Percentiles rank a stretch among this genome's conserved stretches.
phyloP scores from a whole-genome alignment of 2,888 invertebrate species.

The Eupsilia transversa region DNA sequence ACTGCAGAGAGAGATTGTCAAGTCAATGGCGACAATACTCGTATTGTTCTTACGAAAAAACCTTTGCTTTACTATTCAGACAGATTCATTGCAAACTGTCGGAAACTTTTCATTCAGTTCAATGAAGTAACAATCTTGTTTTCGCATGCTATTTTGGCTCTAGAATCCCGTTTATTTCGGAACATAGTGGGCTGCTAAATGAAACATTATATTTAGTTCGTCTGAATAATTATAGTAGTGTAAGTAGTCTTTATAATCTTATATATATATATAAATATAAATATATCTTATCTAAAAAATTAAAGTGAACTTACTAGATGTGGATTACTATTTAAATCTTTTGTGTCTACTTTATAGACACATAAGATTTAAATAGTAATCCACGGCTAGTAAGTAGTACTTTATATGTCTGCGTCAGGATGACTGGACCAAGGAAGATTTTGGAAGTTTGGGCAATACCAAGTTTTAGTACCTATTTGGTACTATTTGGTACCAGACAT shows the following conservation, averaged over 20 bases:
- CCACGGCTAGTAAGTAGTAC: no score
- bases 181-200: background rate
- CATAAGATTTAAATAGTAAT: no score
- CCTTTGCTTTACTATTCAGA: conserved; percentile 40
- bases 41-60: conserved; percentile 56
- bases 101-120: conserved; percentile 35
- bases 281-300: no score
- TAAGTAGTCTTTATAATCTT: background rate
- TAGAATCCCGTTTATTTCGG: background rate
- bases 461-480: no score
- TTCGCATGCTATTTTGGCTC: conserved; percentile 12
- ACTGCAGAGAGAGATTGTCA: conserved; percentile 49
- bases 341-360: background rate
- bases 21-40: conserved; percentile 44
- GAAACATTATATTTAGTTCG: background rate
- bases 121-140: conserved; percentile 35
- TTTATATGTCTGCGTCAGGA: no score
- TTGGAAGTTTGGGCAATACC: no score
- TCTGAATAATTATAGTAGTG: background rate
- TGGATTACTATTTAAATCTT: background rate
- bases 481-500: no score
- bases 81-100: conserved; percentile 23
- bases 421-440: no score
- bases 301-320: background rate
- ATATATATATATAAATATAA: no score